Evolutionary conservation across 2,797 vertebrate genomes (phyloP), one percentile per base, ranked within the genome.

Genomic region (Xyrichtys novacula): DNA sequence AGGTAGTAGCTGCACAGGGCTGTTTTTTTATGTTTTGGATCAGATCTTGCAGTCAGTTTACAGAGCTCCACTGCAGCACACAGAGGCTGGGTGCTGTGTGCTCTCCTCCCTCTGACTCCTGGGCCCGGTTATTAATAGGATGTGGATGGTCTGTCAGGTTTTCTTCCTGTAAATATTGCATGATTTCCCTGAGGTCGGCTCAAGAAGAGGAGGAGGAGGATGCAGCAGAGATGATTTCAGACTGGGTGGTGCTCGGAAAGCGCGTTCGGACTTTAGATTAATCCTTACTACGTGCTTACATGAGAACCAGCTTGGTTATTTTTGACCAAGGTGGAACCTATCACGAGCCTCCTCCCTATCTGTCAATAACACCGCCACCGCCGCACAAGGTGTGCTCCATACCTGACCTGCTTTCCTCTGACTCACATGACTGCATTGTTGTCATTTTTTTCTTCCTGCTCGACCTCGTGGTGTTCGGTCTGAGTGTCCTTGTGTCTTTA

Each of bases 131-230:
- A 90, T 90, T 92, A 88, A 82, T 91, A 91, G 89, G 39, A 38
- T 48, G 58, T 69, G 76, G 69, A 79, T 52, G 74, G 49, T 78
- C 74, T 72, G 80, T 87, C 88, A 74, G 84, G 87, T 87, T 90
- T 86, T 78, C 81, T 88, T 85, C 78, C 84, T 75, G 81, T 94
- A 91, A 93, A 93, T 91, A 89, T 88, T 86, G 74, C 72, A 88
- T 86, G 82, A 82, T 90, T 87, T 88, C 89, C 85, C 87, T 53
- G 1, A 65, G 88, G 85, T 71, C 38, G 8, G 74, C 71, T 74
- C 59, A 63, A n/a, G n/a, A n/a, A n/a, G n/a, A n/a, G n/a, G n/a
- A n/a, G n/a, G 71, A 60, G 59, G 68, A 87, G 70, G 63, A 76
- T 23, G 71, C 56, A 67, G 69, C 49, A 61, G 62, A 62, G 49